These are phyloP conservation scores for Apostichopus parvimensis DNA, from an alignment of 35 echinoderm and acorn worm species.

Conservation along the genomic window DNA sequence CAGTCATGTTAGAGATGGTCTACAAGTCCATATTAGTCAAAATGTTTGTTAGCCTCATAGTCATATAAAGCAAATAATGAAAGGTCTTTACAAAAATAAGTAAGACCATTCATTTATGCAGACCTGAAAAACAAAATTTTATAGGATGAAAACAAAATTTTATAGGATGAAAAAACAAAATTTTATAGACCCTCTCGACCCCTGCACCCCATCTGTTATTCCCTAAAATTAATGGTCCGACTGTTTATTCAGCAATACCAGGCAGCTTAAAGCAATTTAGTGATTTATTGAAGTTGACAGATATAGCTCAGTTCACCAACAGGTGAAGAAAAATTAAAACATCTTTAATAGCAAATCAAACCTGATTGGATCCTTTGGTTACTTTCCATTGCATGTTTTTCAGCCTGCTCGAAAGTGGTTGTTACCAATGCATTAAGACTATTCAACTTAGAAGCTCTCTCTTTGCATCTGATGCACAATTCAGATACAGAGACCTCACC, in stretches of 20 bases:
- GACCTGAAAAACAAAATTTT: no score
- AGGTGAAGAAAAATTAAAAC: no score
- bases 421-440: slow-evolving; percentile 77
- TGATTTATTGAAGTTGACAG: neutral
- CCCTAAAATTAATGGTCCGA: no score
- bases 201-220: no score
- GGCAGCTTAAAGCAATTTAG: neutral
- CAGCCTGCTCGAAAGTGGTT: slow-evolving; percentile 50
- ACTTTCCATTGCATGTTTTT: slow-evolving; percentile 52
- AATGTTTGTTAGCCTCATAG: no score
- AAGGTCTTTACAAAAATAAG: no score
- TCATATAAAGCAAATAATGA: no score
- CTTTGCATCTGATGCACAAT: slow-evolving; percentile 49
- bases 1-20: no score
- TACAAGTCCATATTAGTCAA: no score
- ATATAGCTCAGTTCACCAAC: neutral
- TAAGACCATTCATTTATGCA: no score
- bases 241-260: neutral
- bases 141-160: no score
- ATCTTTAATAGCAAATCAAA: neutral
- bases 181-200: neutral
- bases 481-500: slow-evolving; percentile 44
- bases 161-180: no score
- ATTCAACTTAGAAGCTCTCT: slow-evolving; percentile 47
- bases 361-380: slow-evolving; percentile 55